These are phyloP conservation scores for Petroica traversi DNA, from an alignment of 2,113 vertebrate genomes.

Conservation along the genomic window DNA sequence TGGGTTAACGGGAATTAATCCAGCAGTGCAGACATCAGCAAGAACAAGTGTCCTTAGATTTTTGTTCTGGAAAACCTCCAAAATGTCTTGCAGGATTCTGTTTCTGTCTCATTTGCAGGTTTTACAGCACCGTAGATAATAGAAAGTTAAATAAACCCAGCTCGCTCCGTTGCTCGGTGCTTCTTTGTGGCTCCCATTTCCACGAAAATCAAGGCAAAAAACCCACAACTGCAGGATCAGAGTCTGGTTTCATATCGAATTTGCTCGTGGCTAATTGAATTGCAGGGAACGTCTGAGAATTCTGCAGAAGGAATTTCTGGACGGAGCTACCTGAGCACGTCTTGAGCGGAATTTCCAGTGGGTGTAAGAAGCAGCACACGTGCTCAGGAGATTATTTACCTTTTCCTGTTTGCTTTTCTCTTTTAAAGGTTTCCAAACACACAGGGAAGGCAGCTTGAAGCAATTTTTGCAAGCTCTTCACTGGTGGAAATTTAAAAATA, in stretches of 20 bases:
- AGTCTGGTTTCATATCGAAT: not conserved
- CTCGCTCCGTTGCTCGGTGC: not conserved
- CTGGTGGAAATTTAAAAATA: not conserved
- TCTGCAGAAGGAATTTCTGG: not conserved
- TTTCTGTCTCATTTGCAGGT: slow-evolving; percentile 31
- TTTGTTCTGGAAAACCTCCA: slow-evolving; percentile 10
- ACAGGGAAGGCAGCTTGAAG: slow-evolving; percentile 1
- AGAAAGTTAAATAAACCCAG: slow-evolving; percentile 48
- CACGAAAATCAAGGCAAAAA: not conserved
- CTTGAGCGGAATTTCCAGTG: not conserved
- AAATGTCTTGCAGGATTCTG: not conserved
- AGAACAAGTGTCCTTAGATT: not conserved
- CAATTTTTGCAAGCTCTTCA: slow-evolving; percentile 15
- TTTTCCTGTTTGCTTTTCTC: not conserved
- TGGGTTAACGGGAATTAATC: not conserved
- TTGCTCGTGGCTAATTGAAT: not conserved
- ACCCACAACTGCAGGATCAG: not conserved
- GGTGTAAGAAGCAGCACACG: not conserved
- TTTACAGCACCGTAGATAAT: slow-evolving; percentile 1
- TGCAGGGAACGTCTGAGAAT: not conserved
- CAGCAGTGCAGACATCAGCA: not conserved
- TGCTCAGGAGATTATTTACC: not conserved
- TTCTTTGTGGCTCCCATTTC: slow-evolving; percentile 13
- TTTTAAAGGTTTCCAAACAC: not conserved
- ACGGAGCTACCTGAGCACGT: not conserved